Evolutionary conservation across 2,888 invertebrate species (phyloP), one percentile per base, ranked within the genome.

Genomic region (Hymenopus coronatus): DNA sequence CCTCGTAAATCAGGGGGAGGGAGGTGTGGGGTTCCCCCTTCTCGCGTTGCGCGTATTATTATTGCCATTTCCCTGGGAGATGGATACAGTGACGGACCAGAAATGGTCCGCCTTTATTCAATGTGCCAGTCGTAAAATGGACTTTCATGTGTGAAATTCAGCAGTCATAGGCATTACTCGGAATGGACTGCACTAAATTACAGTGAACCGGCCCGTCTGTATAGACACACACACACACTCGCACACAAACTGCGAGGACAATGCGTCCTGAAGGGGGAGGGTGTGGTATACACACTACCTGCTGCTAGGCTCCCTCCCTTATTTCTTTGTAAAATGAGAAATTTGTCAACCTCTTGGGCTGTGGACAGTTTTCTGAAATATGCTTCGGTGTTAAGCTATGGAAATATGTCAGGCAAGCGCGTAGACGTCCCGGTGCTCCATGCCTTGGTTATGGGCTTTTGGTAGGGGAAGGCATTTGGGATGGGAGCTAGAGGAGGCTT

Each of bases 81-180:
- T 91, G 91, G 91, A 91, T 91, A 91, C 91, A 91, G 90, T 91
- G 90, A 91, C 90, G 91, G 91, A 89, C 90, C 90, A 88, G 91
- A 89, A 91, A 91, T 91, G 91, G 91, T 89, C 91, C 91, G 91
- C 91, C 91, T 91, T 91, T 91, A 91, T 92, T 92, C 91, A 91
- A 91, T 92, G 91, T 91, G 91, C 91, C 91, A 86, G 90, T 91
- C 91, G 91, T 91, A 91, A 92, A 92, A 91, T 91, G 91, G 91
- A 92, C 91, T 91, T 91, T 91, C 91, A 90, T 91, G 91, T 91
- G 91, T 91, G 91, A 92, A 92, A 92, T 92, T 92, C 91, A 91
- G 90, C 91, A 92, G 92, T 92, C 91, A 91, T 91, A 91, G 91
- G 91, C 91, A 91, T 92, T 92, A 92, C 91, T 91, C 91, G 91